These are phyloP conservation scores for Trilocha varians DNA, from an alignment of 2,888 invertebrate species.

Conservation along the genomic window DNA sequence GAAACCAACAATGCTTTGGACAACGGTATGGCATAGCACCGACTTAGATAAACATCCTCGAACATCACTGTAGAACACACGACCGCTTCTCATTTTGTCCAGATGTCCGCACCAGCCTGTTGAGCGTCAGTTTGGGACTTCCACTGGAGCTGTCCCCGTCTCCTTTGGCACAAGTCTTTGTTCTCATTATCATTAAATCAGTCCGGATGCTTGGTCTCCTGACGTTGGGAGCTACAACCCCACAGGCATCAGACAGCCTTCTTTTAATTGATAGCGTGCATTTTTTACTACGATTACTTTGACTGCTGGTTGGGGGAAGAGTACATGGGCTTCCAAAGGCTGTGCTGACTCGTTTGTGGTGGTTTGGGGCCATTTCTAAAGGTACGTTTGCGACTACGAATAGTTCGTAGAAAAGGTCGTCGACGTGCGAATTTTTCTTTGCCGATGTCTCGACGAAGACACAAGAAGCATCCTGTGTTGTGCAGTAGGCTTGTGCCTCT, in stretches of 20 bases:
- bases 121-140: constrained; percentile 64
- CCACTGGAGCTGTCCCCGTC: constrained; percentile 76
- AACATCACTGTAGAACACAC: constrained; percentile 67
- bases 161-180: constrained; percentile 83
- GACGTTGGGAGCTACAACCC: constrained; percentile 91
- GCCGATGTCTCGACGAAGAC: constrained; percentile 89
- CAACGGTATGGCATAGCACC: constrained; percentile 4
- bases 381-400: constrained; percentile 88
- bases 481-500: constrained; percentile 84
- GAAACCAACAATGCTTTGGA: too few relatives aligned
- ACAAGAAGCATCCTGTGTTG: constrained; percentile 82
- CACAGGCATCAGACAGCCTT: constrained; percentile 88
- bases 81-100: constrained; percentile 60
- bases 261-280: constrained; percentile 87
- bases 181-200: constrained; percentile 90
- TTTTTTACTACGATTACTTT: constrained; percentile 78
- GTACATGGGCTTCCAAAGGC: constrained; percentile 85
- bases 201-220: constrained; percentile 90
- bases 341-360: constrained; percentile 85
- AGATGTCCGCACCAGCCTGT: constrained; percentile 58
- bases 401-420: constrained; percentile 88
- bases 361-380: constrained; percentile 90
- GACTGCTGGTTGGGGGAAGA: constrained; percentile 78
- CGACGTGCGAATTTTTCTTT: constrained; percentile 84
- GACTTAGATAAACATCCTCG: constrained; percentile 2